These are phyloP conservation scores for Kryptolebias marmoratus DNA, from an alignment of 2,113 vertebrate genomes.

Conservation along the genomic window DNA sequence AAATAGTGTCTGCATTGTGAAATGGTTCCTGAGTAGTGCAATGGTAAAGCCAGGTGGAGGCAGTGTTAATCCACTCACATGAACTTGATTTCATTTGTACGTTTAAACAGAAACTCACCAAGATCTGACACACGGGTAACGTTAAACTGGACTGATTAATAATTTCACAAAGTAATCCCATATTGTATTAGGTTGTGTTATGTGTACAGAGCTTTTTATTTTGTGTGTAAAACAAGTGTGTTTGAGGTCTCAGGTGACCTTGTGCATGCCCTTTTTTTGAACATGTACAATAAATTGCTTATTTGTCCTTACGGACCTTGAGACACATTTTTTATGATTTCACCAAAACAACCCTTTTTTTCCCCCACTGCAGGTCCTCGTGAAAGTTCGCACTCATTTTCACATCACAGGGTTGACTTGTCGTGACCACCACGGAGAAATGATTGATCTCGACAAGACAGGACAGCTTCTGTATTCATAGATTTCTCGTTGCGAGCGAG, in stretches of 20 bases:
- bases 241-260: constrained; percentile 1
- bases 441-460: neutral
- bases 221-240: neutral
- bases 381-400: constrained; percentile 8
- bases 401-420: neutral
- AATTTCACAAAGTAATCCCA: too few relatives aligned
- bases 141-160: neutral
- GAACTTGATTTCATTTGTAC: neutral
- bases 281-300: neutral
- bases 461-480: neutral
- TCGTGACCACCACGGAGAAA: neutral
- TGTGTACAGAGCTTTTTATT: neutral
- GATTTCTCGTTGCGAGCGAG: neutral
- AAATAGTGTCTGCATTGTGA: neutral
- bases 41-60: constrained; percentile 48
- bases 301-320: neutral
- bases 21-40: constrained; percentile 31
- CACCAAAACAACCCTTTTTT: neutral
- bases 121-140: neutral
- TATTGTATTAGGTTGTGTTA: too few relatives aligned
- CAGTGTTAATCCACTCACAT: constrained; percentile 51
- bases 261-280: neutral
- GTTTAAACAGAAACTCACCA: neutral
- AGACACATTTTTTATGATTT: neutral
- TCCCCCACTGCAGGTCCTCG: neutral